Base-by-base conservation (phyloP, 2,888 invertebrate species). In the Lithophane leautieri region DNA sequence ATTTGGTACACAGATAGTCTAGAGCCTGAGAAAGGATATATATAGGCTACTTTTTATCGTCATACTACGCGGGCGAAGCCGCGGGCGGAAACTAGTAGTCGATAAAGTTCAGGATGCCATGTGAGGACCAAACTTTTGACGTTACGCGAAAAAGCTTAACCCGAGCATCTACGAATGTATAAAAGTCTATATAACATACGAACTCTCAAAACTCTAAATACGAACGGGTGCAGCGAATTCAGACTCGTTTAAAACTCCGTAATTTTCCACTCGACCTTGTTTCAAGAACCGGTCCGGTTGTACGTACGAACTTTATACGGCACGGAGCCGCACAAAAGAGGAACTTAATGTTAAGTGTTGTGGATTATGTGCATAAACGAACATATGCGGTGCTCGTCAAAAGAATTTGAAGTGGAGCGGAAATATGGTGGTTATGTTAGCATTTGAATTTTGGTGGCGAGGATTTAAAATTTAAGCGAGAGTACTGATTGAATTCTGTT, bases 251-350 rank as follows among this genome's bases (percentile, higher is more conserved):
- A 58, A 70, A 79, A 74, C 73, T 83, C 71, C 16, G 79, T 78
- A 88, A 76, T 84, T 88, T 73, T 60, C 60, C 65, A 67, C 82
- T 79, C 73, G 86, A 86, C 86, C 86, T 61, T 79, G 42, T 88
- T 86, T 58, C 52, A 56, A 8, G 47, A 76, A 68, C 63, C 22
- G 68, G 79, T 47, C 79, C 63, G 42, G 54, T 6, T 61, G 47
- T 61, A 76, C 67, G 63, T 63, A 62, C 66, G 42, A n/a, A 22
- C 34, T 7, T 44, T 34, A 16, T 50, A 60, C 42, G 72, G 72
- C 11, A 9, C 74, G n/a, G 76, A 12, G 52, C 56, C 85, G 52
- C 68, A 72, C 75, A 81, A 78, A 73, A 85, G 83, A 58, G 52
- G 67, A 73, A 82, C 65, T 84, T 73, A 78, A 79, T 86, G 77